Evolutionary conservation across 53 echinoderm and acorn worm genomes (phyloP), one percentile per base, ranked within the genome.

Genomic region (Pentamera pediparva): DNA sequence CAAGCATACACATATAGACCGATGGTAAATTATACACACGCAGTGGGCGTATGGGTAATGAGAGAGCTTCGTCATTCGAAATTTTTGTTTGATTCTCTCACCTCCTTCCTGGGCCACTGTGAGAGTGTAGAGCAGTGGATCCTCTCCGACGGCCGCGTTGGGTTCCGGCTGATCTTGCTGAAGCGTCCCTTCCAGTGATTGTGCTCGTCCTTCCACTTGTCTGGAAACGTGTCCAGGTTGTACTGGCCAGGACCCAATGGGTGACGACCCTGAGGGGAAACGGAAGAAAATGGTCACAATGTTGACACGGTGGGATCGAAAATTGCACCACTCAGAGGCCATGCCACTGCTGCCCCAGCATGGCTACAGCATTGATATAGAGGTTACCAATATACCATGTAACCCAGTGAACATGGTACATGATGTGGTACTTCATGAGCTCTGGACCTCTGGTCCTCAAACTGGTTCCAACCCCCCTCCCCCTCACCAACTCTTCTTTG

Each of bases 201-300:
- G 51, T 95, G 95, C 57, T 95, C 95, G 50, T 95, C 90, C 27
- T 95, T 79, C 95, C 90, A 95, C 49, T 87, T 95, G 50, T 81
- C 82, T 1, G 76, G 75, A 48, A 95, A 95, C 0, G 95, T 84
- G 35, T 87, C 82, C 41, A 95, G 60, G 35, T 87, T 82, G 60
- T 95, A 95, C 76, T 95, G 95, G 26, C 95, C 95, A 0, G 95
- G 95, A 0, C 95, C 95, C 22, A 95, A 38, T 50, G 78, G 70
- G 67, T 91, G 87, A 39, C 84, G 84, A 62, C 89, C 89, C 95
- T 95, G 45, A 11, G 37, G 50, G 21, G 19, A 24, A 22, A 30
- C 2, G 29, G 13, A n/a, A n/a, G n/a, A n/a, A n/a, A n/a, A n/a
- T n/a, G n/a, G n/a, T n/a, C n/a, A n/a, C n/a, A n/a, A n/a, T n/a